These are phyloP conservation scores for Oxyteleia sp. DNA, from an alignment of 2,888 invertebrate species.

Conservation along the genomic window DNA sequence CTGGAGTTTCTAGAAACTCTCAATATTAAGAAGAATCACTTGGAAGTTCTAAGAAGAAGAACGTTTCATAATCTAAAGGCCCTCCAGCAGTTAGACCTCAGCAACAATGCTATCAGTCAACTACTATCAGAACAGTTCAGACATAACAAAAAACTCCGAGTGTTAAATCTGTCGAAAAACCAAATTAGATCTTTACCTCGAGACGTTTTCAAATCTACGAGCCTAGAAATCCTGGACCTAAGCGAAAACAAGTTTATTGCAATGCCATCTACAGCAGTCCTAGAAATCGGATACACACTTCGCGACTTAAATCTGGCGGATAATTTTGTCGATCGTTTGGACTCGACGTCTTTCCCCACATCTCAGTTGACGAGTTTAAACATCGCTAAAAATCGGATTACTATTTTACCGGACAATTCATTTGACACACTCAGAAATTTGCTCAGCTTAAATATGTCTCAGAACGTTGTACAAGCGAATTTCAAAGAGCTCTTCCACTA, in stretches of 20 bases:
- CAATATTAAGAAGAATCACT: slow-evolving; percentile 92
- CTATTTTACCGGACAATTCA: slow-evolving; percentile 95
- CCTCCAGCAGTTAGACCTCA: slow-evolving; percentile 93
- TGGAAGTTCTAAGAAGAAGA: slow-evolving; percentile 91
- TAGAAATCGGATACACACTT: slow-evolving; percentile 93
- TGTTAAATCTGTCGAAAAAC: slow-evolving; percentile 92
- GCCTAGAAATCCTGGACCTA: slow-evolving; percentile 93
- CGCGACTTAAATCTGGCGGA: slow-evolving; percentile 93
- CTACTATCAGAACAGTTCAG: slow-evolving; percentile 94
- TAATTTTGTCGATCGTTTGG: slow-evolving; percentile 95
- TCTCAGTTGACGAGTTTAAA: slow-evolving; percentile 93
- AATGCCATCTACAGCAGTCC: slow-evolving; percentile 93
- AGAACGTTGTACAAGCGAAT: slow-evolving; percentile 92
- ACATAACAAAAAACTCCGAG: slow-evolving; percentile 92
- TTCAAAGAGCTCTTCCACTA: slow-evolving; percentile 95
- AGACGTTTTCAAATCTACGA: slow-evolving; percentile 93
- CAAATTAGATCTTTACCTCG: slow-evolving; percentile 92
- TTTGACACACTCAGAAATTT: slow-evolving; percentile 94
- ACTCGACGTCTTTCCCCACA: slow-evolving; percentile 95
- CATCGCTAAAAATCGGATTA: slow-evolving; percentile 93
- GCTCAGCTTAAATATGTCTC: slow-evolving; percentile 93
- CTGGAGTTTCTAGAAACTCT: slow-evolving; percentile 90
- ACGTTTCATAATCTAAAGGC: slow-evolving; percentile 93
- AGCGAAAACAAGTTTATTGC: slow-evolving; percentile 93
- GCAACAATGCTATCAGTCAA: slow-evolving; percentile 92